Percentiles rank a stretch among this genome's conserved stretches.
Conservation (phyloP, 2,888 invertebrate genomes). For the Mythimna pallens region DNA sequence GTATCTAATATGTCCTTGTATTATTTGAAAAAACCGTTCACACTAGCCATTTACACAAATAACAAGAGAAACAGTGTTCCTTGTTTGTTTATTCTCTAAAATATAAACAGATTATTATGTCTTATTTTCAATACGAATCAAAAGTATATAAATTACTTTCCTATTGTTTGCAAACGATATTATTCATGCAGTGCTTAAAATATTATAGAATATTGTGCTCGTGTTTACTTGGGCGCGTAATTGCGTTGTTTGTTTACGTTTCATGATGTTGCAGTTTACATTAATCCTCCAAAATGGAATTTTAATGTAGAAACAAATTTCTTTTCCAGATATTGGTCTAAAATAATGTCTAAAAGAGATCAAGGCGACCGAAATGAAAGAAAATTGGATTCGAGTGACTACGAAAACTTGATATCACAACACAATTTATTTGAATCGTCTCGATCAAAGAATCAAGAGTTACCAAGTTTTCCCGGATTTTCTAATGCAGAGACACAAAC, state of each 20-base stretch:
- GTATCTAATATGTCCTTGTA: constrained; percentile 36
- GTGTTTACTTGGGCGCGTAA: constrained; percentile 79
- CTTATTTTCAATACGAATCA: background rate
- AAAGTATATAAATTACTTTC: background rate
- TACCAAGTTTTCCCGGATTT: constrained; percentile 89
- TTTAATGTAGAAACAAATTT: constrained; percentile 40
- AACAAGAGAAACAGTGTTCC: constrained; percentile 61
- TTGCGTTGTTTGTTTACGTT: constrained; percentile 88
- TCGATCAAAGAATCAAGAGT: constrained; percentile 85
- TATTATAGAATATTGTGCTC: constrained; percentile 33
- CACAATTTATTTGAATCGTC: constrained; percentile 88
- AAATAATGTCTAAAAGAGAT: constrained; percentile 89
- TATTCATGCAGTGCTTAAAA: background rate
- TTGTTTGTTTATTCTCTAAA: constrained; percentile 72
- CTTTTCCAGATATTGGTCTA: constrained; percentile 66
- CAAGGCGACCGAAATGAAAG: constrained; percentile 86
- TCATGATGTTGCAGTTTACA: constrained; percentile 67
- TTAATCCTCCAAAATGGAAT: constrained; percentile 25
- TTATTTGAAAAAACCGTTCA: constrained; percentile 43
- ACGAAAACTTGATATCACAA: constrained; percentile 88
- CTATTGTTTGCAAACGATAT: background rate
- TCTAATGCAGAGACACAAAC: constrained; percentile 90
- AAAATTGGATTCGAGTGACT: constrained; percentile 87
- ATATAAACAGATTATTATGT: constrained; percentile 37
- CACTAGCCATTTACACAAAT: constrained; percentile 44